Evolutionary conservation across 2,888 invertebrate genomes (phyloP), one percentile per base, ranked within the genome.

Genomic region (Tenthredo livida): DNA sequence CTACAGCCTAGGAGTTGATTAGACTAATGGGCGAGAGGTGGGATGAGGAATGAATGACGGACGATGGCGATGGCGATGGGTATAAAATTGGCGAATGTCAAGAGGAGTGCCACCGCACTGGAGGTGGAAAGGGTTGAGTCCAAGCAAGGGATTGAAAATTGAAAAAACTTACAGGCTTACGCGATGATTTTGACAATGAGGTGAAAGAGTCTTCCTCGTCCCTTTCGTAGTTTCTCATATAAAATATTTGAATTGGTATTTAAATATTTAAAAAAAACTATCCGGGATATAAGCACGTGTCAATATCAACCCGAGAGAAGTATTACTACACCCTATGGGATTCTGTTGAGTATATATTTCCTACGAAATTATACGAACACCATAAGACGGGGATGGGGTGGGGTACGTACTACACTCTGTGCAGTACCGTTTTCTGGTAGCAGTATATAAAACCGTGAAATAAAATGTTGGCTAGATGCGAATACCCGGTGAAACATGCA

Each of bases 401-500:
- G 25, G 9, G 15, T 9, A 43, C 21, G 77, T 25, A 61, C 54
- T 33, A 47, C 47, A 21, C 6, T 15, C 40, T 50, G n/a, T 47
- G 21, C 75, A 7, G 47, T 47, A 75, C 75, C 75, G 78, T 33
- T 43, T 78, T 78, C 40, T n/a, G 37, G 58, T 4, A 50, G 21
- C 75, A 29, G 47, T 54, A 29, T 61, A 85, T 78, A 58, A 85
- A 86, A 86, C 86, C 87, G 85, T 85, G 88, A 50, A 89, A 89
- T 89, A 90, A 89, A 89, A 89, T 88, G 84, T 86, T 85, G 77
- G 86, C 85, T 83, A 84, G 87, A 90, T 90, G 89, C 89, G 90
- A 90, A 90, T 89, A 85, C 77, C 86, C 86, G 87, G 84, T 90
- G 86, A 90, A 90, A 90, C 89, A 90, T 90, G 89, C 90, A 90